Evolutionary conservation across 2,113 vertebrate genomes (phyloP), one percentile per base, ranked within the genome.

Genomic region (Passer domesticus): DNA sequence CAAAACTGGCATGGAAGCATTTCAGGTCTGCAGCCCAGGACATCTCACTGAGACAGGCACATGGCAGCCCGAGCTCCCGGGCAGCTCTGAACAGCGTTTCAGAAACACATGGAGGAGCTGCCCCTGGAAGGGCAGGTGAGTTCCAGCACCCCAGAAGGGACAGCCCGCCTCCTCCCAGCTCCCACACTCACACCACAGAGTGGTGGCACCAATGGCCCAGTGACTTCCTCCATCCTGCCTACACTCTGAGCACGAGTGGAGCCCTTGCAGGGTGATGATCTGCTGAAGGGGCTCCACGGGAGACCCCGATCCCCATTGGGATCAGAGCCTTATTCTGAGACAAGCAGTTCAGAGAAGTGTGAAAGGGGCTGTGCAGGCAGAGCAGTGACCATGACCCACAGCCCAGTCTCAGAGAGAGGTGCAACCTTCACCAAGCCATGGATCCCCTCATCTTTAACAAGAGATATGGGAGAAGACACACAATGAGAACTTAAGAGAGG

Each of bases 41-140:
- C 6, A 2, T 6, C 30, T 50, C 28, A 15, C 39, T 11, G 0
- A 0, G 0, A 25, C 24, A 14, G 2, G 74, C 35, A 56, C 2
- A 1, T 0, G 25, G 73, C 80, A 83, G 83, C 30, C 63, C 0
- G 1, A 39, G 80, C 44, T 67, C 37, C 15, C 25, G 10, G 52
- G 46, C 63, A 74, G 28, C 1, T 84, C 59, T 56, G 44, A 55
- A 6, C 28, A 37, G 25, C 1, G 12, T 25, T 59, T 53, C 60
- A 56, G 24, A 25, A 35, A 13, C 7, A 10, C 5, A 2, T 1
- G 16, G 46, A 39, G 55, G 56, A 49, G 47, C 64, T 58, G 60
- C 6, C 49, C 59, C 43, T 17, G 9, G 68, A 37, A 77, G 76
- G 47, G 37, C 5, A 18, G 15, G 56, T 41, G 52, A 83, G 79